phyloP scores from a whole-genome alignment of 2,797 vertebrate genomes.

The Brachymystax lenok region DNA sequence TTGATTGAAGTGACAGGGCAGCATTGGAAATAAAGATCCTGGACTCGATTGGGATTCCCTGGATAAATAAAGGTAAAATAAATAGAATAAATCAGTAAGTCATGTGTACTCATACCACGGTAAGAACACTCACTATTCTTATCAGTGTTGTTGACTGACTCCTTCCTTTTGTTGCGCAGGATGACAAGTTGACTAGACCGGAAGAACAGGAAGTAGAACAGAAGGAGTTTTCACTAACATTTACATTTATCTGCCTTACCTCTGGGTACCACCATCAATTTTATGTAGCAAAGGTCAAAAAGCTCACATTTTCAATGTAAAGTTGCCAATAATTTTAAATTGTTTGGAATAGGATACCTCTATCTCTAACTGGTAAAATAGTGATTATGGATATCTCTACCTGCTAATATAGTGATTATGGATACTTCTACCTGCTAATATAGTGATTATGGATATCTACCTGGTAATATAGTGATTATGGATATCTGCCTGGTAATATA shows the following conservation, averaged over 20 bases:
- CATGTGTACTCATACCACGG: too few species aligned
- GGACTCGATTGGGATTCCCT: too few species aligned
- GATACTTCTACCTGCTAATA: too few species aligned
- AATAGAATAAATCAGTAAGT: too few species aligned
- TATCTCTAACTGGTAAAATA: not conserved
- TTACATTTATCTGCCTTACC: not conserved
- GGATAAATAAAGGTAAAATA: too few species aligned
- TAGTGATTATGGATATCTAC: too few species aligned
- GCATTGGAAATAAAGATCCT: too few species aligned
- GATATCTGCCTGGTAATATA: too few species aligned
- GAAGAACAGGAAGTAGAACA: not conserved
- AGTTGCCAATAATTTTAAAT: not conserved
- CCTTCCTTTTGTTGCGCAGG: slow-evolving; percentile 65
- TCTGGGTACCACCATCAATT: not conserved
- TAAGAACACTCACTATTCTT: slow-evolving; percentile 52
- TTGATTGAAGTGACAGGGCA: too few species aligned
- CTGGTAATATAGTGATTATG: too few species aligned
- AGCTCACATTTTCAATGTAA: not conserved
- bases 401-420: too few species aligned
- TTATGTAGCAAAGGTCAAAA: not conserved
- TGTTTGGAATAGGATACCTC: not conserved
- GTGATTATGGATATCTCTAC: too few species aligned
- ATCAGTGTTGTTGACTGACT: slow-evolving; percentile 13
- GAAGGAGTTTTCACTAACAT: not conserved
- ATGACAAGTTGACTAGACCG: slow-evolving; percentile 59